Percentiles rank a stretch among this genome's conserved stretches.
Evolutionary conservation across 2,888 invertebrate species (phyloP).

Genomic region (Pyrochroa serraticornis): DNA sequence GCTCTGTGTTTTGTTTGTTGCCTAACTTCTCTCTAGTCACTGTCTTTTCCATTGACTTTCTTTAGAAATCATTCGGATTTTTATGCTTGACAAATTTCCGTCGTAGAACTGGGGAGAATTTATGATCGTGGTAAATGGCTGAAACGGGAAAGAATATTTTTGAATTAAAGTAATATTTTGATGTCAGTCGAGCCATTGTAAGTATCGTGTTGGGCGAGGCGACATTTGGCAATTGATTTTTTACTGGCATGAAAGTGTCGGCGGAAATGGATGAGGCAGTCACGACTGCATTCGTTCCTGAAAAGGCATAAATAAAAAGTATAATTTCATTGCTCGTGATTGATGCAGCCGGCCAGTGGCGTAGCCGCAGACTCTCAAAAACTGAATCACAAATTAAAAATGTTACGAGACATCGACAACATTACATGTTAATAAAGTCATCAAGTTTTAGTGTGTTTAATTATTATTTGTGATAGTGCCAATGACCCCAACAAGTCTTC

Average conservation of each 20-base stretch:
- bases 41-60: background rate
- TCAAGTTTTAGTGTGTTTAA: no score
- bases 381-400: no score
- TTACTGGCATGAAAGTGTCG: conserved; percentile 4
- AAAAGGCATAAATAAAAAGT: conserved; percentile 15
- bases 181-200: no score
- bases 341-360: conserved; percentile 5
- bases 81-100: conserved; percentile 3
- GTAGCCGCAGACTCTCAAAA: background rate
- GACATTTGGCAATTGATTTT: conserved; percentile 1
- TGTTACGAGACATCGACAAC: no score
- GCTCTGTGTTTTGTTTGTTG: no score
- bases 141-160: background rate
- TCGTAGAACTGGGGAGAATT: background rate
- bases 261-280: conserved; percentile 5
- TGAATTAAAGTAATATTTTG: no score
- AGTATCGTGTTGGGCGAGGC: no score
- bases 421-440: no score
- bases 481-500: no score
- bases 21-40: no score
- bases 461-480: no score
- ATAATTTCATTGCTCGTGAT: conserved; percentile 13
- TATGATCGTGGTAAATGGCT: conserved; percentile 1
- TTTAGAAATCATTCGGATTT: background rate
- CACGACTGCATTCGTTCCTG: conserved; percentile 5